phyloP scores from a whole-genome alignment of 2,113 vertebrate genomes.

The Smithornis capensis region DNA sequence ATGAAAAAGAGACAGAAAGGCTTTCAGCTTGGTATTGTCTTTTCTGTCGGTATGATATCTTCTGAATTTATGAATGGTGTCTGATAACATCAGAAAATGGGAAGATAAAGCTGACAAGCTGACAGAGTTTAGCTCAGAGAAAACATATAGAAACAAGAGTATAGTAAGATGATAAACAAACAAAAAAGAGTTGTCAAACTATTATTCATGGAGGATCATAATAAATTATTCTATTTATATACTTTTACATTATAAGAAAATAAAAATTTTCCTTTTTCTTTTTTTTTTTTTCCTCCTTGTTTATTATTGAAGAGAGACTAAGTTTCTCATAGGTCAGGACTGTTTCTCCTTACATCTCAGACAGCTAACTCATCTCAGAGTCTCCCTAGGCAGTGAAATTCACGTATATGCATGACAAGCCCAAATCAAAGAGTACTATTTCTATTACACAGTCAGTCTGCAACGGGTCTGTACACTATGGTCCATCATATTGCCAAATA shows the following conservation, averaged over 20 bases:
- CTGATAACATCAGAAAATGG: not conserved
- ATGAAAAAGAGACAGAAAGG: not conserved
- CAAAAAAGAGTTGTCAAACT: not conserved
- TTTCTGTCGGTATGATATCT: not conserved
- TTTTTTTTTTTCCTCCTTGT: not conserved
- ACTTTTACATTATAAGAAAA: not conserved
- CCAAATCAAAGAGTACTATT: not conserved
- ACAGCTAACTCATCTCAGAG: not conserved
- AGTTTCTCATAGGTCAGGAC: not conserved
- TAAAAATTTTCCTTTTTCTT: not conserved
- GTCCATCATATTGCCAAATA: not conserved
- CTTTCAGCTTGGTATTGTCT: not conserved
- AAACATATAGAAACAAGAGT: not conserved
- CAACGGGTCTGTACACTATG: not conserved
- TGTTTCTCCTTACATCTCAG: not conserved
- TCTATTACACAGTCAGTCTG: not conserved
- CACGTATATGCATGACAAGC: fast-evolving
- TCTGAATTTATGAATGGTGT: not conserved
- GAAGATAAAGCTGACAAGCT: not conserved
- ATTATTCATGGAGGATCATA: not conserved
- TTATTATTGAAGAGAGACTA: not conserved
- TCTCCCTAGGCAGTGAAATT: not conserved
- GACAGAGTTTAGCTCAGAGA: not conserved
- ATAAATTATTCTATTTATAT: not conserved
- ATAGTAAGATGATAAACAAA: not conserved